These are phyloP conservation scores for Sebastes goodei DNA, from an alignment of 2,797 vertebrate genomes.

Conservation along the genomic window DNA sequence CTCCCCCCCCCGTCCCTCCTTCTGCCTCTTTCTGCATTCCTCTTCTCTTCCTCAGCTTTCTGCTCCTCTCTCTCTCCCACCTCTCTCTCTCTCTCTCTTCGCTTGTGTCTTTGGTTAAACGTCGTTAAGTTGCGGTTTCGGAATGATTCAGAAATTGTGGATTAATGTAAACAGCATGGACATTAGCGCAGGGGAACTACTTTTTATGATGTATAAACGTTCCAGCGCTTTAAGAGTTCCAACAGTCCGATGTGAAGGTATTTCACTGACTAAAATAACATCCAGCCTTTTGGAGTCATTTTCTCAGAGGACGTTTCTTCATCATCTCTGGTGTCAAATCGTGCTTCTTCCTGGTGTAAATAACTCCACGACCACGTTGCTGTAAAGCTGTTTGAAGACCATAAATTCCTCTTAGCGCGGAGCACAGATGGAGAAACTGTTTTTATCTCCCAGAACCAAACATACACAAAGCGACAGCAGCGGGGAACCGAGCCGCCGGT, in stretches of 20 bases:
- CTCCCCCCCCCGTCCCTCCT: conserved; percentile 12
- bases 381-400: conserved; percentile 32
- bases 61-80: not conserved
- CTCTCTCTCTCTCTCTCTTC: not conserved
- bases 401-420: conserved; percentile 43
- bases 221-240: conserved; percentile 43
- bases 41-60: conserved; percentile 38
- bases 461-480: conserved; percentile 23
- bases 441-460: conserved; percentile 50
- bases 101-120: conserved; percentile 44
- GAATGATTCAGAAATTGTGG: conserved; percentile 27
- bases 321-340: conserved; percentile 18
- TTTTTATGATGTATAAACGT: conserved; percentile 34
- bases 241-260: not conserved
- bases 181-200: conserved; percentile 16
- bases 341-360: not conserved
- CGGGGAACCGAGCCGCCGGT: conserved; percentile 25
- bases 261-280: conserved; percentile 31
- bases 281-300: not conserved
- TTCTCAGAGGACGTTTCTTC: conserved; percentile 11
- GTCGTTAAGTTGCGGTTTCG: conserved; percentile 17
- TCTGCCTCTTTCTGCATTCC: conserved; percentile 47
- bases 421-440: conserved; percentile 45
- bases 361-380: not conserved
- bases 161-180: conserved; percentile 34